These are phyloP conservation scores for Cosmopolites sordidus DNA, from an alignment of 2,888 invertebrate species.

Conservation along the genomic window DNA sequence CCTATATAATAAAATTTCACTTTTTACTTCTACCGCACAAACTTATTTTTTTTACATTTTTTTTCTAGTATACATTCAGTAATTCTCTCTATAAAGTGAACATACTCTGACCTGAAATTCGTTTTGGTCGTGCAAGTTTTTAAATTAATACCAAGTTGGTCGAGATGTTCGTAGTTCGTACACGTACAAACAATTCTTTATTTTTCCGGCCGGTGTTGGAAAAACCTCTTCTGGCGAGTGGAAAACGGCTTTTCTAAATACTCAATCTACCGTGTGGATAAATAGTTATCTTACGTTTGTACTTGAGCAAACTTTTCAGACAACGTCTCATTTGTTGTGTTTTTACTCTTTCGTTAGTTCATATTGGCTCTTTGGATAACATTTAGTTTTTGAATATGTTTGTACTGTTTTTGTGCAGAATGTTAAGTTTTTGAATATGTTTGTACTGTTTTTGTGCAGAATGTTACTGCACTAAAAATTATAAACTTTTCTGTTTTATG, in stretches of 20 bases:
- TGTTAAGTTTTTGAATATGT: too few relatives aligned
- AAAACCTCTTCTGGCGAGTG: conserved; percentile 9
- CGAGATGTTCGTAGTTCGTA: conserved; percentile 2
- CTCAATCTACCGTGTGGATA: conserved; percentile 6
- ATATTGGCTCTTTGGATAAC: too few relatives aligned
- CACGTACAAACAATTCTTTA: conserved; percentile 12
- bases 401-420: too few relatives aligned
- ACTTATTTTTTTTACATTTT: too few relatives aligned
- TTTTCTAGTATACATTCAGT: not conserved
- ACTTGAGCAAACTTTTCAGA: not conserved
- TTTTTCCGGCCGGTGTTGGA: conserved; percentile 3
- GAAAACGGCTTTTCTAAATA: conserved; percentile 8
- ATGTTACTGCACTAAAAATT: too few relatives aligned
- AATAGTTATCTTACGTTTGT: not conserved
- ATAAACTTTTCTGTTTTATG: too few relatives aligned
- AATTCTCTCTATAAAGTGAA: not conserved
- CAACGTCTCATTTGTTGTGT: not conserved
- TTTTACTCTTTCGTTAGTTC: not conserved
- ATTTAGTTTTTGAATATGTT: too few relatives aligned
- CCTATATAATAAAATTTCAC: too few relatives aligned
- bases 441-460: too few relatives aligned
- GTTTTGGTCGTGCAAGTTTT: not conserved
- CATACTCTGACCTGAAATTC: not conserved
- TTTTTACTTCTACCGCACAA: too few relatives aligned
- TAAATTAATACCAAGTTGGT: not conserved